Base-by-base conservation (phyloP, 2,113 vertebrate genomes). In the Hydrolagus affinis region DNA sequence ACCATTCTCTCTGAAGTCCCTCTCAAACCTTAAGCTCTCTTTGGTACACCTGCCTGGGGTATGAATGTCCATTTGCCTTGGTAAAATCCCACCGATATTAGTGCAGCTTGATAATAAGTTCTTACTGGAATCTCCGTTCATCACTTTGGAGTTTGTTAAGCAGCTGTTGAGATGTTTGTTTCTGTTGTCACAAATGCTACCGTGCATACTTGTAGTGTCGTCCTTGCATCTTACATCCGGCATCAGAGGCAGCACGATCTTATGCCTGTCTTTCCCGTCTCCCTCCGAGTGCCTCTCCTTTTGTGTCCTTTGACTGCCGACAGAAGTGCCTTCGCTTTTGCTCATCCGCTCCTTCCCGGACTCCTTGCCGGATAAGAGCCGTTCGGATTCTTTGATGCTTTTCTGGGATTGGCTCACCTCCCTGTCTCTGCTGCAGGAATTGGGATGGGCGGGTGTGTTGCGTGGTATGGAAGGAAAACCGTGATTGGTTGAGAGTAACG, bases 351-450 rank as follows among this genome's bases (percentile, higher is more conserved):
- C 97, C 88, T 96, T 97, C 87, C 88, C 88, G 83, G 91, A 88
- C 71, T 97, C 95, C 77, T 95, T 95, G 87, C 90, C 89, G 17
- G 44, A 78, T 83, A 95, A 89, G 87, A 94, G 94, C 86, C 94
- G 93, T 85, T 95, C 95, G 2, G 94, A 93, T 72, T 99, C 97
- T 91, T 96, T 98, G 87, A 94, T 90, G 86, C 92, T 91, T 88
- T 97, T 98, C 85, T 94, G 94, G 32, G 94, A 89, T 30, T 90
- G 60, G 10, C 93, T 91, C 44, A 83, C 32, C 62, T 83, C 78
- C 83, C 95, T 91, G 87, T 98, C 96, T 2, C 95, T 92, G 91
- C 95, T 96, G 89, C 97, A 97, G 89, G 97, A 95, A 85, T 95
- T 90, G n/a, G 95, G 92, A 89, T 95, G 95, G 28, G 95, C 91